Evolutionary conservation across 1,140 invertebrate species (phyloP).

Genomic region (Meloidogyne chitwoodi): DNA sequence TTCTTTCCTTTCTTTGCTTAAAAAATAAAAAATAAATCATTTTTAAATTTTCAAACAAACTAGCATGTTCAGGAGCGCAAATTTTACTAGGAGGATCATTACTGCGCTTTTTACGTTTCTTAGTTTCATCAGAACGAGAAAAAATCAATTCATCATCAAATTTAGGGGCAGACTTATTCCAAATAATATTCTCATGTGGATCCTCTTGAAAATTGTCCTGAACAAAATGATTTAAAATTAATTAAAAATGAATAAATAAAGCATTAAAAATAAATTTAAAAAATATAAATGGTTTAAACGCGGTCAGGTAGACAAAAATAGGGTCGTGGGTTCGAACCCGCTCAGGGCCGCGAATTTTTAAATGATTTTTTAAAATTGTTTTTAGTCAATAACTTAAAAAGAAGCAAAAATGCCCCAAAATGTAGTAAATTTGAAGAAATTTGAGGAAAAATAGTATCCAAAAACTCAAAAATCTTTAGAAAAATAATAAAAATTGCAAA

Average conservation of each 20-base stretch:
- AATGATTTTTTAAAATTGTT: too few species aligned
- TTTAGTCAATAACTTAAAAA: too few species aligned
- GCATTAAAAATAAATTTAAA: background rate
- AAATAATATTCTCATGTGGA: conserved; percentile 23
- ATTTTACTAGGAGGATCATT: background rate
- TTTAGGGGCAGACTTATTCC: conserved; percentile 28
- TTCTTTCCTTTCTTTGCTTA: conserved; percentile 38
- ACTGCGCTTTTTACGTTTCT: conserved; percentile 10
- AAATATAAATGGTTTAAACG: too few species aligned
- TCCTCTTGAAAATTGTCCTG: conserved; percentile 34
- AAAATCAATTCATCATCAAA: conserved; percentile 28
- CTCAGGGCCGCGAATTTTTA: background rate
- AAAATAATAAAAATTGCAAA: background rate
- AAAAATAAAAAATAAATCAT: background rate
- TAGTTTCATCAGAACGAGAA: conserved; percentile 1
- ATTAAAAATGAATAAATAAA: background rate
- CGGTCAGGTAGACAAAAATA: background rate
- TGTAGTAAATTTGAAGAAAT: background rate
- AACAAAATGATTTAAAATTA: background rate
- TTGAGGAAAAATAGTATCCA: background rate
- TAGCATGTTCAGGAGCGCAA: conserved; percentile 15
- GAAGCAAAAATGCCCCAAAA: too few species aligned
- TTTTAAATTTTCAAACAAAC: background rate
- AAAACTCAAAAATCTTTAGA: background rate
- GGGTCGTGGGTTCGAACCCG: background rate